phyloP scores from a whole-genome alignment of 1,140 invertebrate genomes.

The Frieseomelitta varia region DNA sequence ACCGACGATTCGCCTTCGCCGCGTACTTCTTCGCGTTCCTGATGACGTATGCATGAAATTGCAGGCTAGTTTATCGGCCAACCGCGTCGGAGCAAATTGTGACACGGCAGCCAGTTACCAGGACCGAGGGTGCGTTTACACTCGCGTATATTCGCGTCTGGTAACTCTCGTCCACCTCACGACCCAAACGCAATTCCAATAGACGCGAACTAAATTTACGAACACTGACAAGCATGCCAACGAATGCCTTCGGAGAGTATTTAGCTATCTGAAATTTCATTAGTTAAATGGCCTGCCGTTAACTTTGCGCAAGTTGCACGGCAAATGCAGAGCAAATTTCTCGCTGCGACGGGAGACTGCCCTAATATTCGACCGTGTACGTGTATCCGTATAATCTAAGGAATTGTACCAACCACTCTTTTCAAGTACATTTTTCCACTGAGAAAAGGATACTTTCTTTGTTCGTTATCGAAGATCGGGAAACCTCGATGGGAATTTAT shows the following conservation, averaged over 20 bases:
- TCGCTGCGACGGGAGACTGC: not conserved
- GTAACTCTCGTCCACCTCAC: constrained; percentile 19
- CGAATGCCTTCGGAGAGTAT: not conserved
- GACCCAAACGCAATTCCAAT: not conserved
- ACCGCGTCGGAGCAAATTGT: constrained; percentile 46
- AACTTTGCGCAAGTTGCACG: constrained; percentile 1
- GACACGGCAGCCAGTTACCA: not conserved
- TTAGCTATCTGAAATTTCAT: constrained; percentile 37
- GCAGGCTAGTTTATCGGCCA: constrained; percentile 54
- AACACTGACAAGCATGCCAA: constrained; percentile 2
- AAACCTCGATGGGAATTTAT: not conserved
- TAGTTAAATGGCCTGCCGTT: constrained; percentile 38
- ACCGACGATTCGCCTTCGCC: constrained; percentile 42
- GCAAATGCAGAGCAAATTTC: not conserved
- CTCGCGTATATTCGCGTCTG: not conserved
- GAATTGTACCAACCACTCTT: not conserved
- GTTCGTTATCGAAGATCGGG: not conserved
- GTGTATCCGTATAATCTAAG: not conserved
- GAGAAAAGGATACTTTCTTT: not conserved
- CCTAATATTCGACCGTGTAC: not conserved
- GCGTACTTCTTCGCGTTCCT: constrained; percentile 18
- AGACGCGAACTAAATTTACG: constrained; percentile 16
- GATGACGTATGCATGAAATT: constrained; percentile 68
- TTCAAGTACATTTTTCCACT: not conserved
- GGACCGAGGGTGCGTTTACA: not conserved